phyloP scores from a whole-genome alignment of 2,113 vertebrate species.

The Corynorhinus townsendii region DNA sequence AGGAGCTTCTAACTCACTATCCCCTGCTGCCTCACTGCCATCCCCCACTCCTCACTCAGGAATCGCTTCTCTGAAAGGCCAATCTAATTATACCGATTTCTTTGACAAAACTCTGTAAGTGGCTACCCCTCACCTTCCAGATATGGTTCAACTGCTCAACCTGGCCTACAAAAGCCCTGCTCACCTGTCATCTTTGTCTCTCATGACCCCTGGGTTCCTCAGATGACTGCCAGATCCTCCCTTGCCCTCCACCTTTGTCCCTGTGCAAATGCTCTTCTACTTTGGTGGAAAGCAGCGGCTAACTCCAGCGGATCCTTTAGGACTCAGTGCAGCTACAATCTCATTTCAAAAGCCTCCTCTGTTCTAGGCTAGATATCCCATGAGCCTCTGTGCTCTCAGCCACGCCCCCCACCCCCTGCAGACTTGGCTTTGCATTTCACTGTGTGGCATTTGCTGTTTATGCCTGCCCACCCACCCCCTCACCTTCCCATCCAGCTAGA shows the following conservation, averaged over 20 bases:
- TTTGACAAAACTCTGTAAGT: background rate
- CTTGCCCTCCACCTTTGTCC: background rate
- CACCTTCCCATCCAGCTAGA: background rate
- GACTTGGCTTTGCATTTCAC: background rate
- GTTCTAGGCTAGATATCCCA: background rate
- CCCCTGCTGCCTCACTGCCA: background rate
- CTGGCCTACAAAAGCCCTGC: background rate
- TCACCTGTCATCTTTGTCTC: background rate
- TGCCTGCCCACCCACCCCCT: background rate
- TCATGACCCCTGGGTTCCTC: background rate
- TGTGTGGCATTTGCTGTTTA: background rate
- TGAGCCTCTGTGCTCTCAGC: background rate
- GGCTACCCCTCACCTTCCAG: background rate
- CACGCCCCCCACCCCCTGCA: fast-evolving
- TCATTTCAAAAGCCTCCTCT: background rate
- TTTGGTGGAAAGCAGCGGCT: background rate
- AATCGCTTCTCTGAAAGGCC: background rate
- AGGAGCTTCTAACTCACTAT: background rate
- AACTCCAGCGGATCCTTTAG: background rate
- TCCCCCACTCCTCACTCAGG: background rate
- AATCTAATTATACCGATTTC: background rate
- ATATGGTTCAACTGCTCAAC: background rate
- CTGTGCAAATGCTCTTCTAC: background rate
- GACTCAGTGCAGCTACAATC: background rate
- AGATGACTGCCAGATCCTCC: fast-evolving